Base-by-base conservation (phyloP, 1,140 invertebrate species). In the Temnothorax nylanderi region DNA sequence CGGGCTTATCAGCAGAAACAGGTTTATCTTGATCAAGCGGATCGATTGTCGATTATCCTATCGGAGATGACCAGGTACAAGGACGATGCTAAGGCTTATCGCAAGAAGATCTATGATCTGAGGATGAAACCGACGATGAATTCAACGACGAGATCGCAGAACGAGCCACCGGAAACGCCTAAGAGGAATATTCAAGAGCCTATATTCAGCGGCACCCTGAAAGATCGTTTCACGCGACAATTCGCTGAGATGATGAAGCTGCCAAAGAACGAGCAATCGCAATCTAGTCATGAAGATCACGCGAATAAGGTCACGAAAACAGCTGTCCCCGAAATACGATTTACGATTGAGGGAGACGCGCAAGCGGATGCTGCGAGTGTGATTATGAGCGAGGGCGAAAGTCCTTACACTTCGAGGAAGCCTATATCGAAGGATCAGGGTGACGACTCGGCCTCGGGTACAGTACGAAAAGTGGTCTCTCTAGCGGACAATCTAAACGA, bases 11-110 rank as follows among this genome's bases (percentile, higher is more conserved):
- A 95, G 64, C 96, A 97, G 89, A 97, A 97, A 44, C 93, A 96
- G 1, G 95, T 97, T 32, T 98, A 97, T 86, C 93, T 98, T 13
- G 95, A 97, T 69, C 97, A 98, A 88, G 96, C 97, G 0, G 96
- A 96, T 75, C 95, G 97, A 75, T 94, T 98, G 3, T 96, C 96
- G 34, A 95, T 96, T 64, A 92, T 98, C 0, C 94, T 98, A 18
- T 94, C 95, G 51, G 97, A 97, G 26, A 94, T 96, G 64, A 94
- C 95, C 3, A 94, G 93, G 54, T 95, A 95, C 32, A 95, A 96
- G 58, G 90, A 89, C 0, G 93, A 95, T 16, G 96, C 96, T 0
- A 93, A 93, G 54, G 94, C 95, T 58, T 96, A 96, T 92, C 88
- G 95, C 6, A 94, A 95, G 11, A 94, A 95, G 2, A 96, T 97